phyloP scores from a whole-genome alignment of 1,140 invertebrate species.

The Idris sp. region DNA sequence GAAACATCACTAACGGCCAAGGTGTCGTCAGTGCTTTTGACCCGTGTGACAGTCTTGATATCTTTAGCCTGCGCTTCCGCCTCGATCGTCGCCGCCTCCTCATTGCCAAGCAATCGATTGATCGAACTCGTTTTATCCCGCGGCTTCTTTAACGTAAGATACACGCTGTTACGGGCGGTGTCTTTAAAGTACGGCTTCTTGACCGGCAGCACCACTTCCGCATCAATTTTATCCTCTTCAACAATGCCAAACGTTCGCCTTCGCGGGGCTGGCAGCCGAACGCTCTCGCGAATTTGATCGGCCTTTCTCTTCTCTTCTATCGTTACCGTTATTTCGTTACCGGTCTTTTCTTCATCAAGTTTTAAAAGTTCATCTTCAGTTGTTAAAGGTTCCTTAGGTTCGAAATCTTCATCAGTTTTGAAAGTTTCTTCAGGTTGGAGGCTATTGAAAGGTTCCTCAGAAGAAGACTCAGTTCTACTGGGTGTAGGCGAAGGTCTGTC shows the following conservation, averaged over 20 bases:
- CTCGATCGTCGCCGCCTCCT: slow-evolving; percentile 33
- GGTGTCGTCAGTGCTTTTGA: slow-evolving; percentile 63
- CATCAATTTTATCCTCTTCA: slow-evolving; percentile 27
- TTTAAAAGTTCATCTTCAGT: too few species aligned
- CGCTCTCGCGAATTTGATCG: slow-evolving; percentile 71
- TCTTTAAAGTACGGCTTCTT: slow-evolving; percentile 71
- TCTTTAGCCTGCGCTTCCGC: slow-evolving; percentile 65
- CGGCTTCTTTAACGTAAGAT: slow-evolving; percentile 70
- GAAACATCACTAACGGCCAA: slow-evolving; percentile 57
- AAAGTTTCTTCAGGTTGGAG: too few species aligned
- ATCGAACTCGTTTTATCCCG: slow-evolving; percentile 39
- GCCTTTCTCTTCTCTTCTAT: slow-evolving; percentile 9
- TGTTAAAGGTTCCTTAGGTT: too few species aligned
- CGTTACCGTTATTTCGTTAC: too few species aligned
- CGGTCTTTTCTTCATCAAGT: too few species aligned
- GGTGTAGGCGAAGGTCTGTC: slow-evolving; percentile 60
- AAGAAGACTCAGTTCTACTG: slow-evolving; percentile 29
- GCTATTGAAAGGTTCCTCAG: too few species aligned
- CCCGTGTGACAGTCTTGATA: slow-evolving; percentile 65
- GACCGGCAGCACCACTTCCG: slow-evolving; percentile 68
- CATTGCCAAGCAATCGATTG: slow-evolving; percentile 48
- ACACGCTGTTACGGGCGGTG: slow-evolving; percentile 70
- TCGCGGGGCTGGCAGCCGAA: slow-evolving; percentile 66
- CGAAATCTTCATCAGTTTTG: too few species aligned
- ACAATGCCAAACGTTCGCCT: background rate